These are phyloP conservation scores for Oryctes rhinoceros DNA, from an alignment of 1,140 invertebrate species.

Conservation along the genomic window DNA sequence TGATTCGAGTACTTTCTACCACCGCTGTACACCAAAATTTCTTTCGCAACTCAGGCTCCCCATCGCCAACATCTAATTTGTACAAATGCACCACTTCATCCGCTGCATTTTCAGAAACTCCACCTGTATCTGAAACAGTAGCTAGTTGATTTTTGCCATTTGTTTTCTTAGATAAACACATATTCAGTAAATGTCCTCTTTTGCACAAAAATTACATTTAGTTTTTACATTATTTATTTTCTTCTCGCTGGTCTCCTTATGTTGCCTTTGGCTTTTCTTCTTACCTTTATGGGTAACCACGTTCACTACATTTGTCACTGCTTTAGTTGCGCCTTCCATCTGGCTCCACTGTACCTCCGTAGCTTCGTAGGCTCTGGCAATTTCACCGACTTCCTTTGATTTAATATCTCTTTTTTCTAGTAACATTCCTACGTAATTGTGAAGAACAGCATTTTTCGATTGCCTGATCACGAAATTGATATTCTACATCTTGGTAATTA, in stretches of 20 bases:
- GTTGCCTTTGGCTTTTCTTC: neutral
- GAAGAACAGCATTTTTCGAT: conserved; percentile 21
- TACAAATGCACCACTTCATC: neutral
- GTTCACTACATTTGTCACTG: conserved; percentile 29
- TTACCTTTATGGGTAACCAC: neutral
- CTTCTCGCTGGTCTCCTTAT: too few species aligned
- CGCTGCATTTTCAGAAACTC: too few species aligned
- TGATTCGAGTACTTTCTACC: conserved; percentile 11
- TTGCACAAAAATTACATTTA: conserved; percentile 34
- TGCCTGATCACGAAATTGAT: neutral
- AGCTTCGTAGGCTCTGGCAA: conserved; percentile 9
- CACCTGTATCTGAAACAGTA: conserved; percentile 4
- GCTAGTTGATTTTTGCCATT: conserved; percentile 21
- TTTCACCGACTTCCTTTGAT: conserved; percentile 11
- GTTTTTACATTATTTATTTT: conserved; percentile 19
- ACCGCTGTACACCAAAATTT: conserved; percentile 33
- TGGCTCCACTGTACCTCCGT: conserved; percentile 26
- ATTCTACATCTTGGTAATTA: conserved; percentile 19
- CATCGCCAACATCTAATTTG: neutral
- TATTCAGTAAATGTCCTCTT: conserved; percentile 16
- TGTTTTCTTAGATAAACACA: conserved; percentile 20
- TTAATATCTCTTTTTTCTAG: conserved; percentile 20
- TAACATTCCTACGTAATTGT: conserved; percentile 19
- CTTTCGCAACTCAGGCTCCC: neutral
- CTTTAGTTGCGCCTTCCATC: neutral